Evolutionary conservation across 2,888 invertebrate species (phyloP), one percentile per base, ranked within the genome.

Genomic region (Siphonodentalium dalli): DNA sequence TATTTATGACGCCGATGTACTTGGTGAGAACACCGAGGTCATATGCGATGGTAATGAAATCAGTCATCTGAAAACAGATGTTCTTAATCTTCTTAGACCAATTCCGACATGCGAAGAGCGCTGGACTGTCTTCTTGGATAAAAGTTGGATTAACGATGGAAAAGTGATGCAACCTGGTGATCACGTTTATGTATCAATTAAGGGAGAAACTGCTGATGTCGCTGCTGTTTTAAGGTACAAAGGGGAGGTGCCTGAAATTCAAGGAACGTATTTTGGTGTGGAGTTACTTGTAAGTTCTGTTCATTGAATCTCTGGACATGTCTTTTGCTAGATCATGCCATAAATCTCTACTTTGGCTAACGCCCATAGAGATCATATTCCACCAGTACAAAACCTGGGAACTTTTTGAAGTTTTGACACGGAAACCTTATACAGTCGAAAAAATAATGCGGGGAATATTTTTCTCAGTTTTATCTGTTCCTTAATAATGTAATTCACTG

Each of bases 181-280:
- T 39, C 44, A 26, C 6, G 74, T 74, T 3, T 64, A 64, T 43
- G 72, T 75, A 21, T 66, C 66, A 43, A 58, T 72, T n/a, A 71
- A 71, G 52, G 67, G 63, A 11, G 61, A 61, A 2, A 62, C 69
- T 9, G 60, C 55, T 28, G 68, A 71, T 31, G 44, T 71, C 26
- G 46, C 59, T 15, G 76, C 74, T 21, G 47, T 66, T 13, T 40
- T 76, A 23, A 44, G 65, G 44, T 76, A 65, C 56, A 71, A 66
- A 58, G 74, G 74, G 13, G 44, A 50, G 23, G 42, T 76, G 3
- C 60, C 65, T 26, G 69, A 67, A 13, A 39, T 61, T 9, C 65
- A 62, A 40, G 78, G 77, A 38, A 67, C 66, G 27, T 64, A 66
- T 55, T 75, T 77, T 65, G 77, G 76, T 24, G 64, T 77, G 8